These are phyloP conservation scores for Orestias chungarensis DNA, from an alignment of 2,797 vertebrate species.

Conservation along the genomic window DNA sequence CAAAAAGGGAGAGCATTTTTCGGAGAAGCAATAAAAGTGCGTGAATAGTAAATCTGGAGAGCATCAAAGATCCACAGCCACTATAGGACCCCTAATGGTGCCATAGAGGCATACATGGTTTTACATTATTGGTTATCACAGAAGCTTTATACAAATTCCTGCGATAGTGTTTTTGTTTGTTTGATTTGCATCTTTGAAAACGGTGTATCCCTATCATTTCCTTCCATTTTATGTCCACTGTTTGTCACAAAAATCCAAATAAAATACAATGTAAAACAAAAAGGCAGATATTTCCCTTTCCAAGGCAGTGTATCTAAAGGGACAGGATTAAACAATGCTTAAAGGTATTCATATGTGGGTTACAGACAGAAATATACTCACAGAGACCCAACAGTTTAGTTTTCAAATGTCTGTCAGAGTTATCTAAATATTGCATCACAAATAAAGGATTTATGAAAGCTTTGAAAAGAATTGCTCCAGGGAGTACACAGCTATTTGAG, in stretches of 20 bases:
- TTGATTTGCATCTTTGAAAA: not conserved
- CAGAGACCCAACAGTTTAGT: slow-evolving; percentile 9
- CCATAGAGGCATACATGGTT: not conserved
- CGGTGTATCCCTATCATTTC: not conserved
- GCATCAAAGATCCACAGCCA: not conserved
- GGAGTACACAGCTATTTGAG: slow-evolving; percentile 39
- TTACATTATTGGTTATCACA: not conserved
- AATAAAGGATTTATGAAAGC: slow-evolving; percentile 22
- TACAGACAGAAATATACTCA: not conserved
- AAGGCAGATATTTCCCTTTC: not conserved
- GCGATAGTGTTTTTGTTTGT: not conserved
- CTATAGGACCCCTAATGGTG: too few relatives aligned
- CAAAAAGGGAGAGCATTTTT: not conserved
- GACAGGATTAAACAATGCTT: not conserved
- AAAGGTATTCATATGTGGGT: not conserved
- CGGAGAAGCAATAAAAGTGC: not conserved
- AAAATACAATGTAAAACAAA: not conserved
- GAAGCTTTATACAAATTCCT: not conserved
- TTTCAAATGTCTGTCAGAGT: slow-evolving; percentile 19
- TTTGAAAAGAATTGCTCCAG: slow-evolving; percentile 25
- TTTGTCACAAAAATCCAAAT: not conserved
- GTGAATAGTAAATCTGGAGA: not conserved
- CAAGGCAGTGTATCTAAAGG: not conserved
- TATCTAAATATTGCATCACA: slow-evolving; percentile 19
- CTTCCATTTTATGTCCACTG: not conserved